Evolutionary conservation across 2,113 vertebrate species (phyloP), one percentile per base, ranked within the genome.

Genomic region (Thymallus thymallus): DNA sequence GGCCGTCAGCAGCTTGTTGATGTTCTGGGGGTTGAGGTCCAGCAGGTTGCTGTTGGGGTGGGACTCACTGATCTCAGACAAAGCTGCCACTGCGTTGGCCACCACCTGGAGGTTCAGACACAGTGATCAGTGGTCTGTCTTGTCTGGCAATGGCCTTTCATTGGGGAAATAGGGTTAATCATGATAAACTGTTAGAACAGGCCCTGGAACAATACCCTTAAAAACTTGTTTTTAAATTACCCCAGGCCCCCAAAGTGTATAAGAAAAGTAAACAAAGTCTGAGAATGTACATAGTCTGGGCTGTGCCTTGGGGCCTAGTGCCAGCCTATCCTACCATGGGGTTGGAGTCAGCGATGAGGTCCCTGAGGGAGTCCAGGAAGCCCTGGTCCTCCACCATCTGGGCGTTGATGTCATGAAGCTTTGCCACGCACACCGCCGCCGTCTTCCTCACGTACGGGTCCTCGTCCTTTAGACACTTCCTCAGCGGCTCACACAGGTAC

Each of bases 341-440:
- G 74, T 99, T 99, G 80, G 98, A 99, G 91, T 99, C 98, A 0
- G 98, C 97, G 46, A 99, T 99, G 74, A 99, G 96, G 82, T 99
- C 98, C 3, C 96, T 92, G 68, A 99, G 91, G 5, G 98, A 98
- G 85, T 99, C 98, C 90, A 99, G 92, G 84, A 99, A 99, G 1
- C 98, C 98, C 78, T 99, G 98, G 83, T 99, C 97, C 90, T 99
- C 98, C 84, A 99, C 98, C 97, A 99, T 98, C 88, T 99, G 97
- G 69, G 98, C 98, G 0, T 99, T 99, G 90, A 99, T 99, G 88
- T 99, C 98, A 13, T 99, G 98, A 73, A 99, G 95, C 77, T 99
- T 99, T 0, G 98, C 98, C 85, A 99, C 98, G 0, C 98, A 99
- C 30, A 99, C 98, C 0, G 98, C 98, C 0, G 98, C 98, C 0